Percentiles rank a stretch among this genome's conserved stretches.
phyloP scores from a whole-genome alignment of 1,140 invertebrate genomes.

The Halictus rubicundus region DNA sequence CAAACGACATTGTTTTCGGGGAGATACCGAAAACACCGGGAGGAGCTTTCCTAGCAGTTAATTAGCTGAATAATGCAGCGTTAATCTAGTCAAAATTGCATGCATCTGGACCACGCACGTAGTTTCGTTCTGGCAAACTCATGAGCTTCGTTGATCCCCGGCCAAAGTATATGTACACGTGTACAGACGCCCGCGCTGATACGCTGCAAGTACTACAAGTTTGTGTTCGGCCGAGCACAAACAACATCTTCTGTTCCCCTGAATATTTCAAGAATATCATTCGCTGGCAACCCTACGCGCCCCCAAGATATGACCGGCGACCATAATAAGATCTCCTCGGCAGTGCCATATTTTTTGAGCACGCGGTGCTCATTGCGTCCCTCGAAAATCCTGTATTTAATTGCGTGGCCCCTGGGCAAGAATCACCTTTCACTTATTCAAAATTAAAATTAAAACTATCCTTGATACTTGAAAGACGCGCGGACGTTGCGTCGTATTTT shows the following conservation, averaged over 20 bases:
- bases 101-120: constrained; percentile 68
- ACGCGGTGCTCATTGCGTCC: too few species aligned
- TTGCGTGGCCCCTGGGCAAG: too few species aligned
- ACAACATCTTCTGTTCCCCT: constrained; percentile 60
- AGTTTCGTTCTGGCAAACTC: constrained; percentile 70
- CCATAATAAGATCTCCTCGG: background rate
- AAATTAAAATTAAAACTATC: too few species aligned
- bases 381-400: too few species aligned
- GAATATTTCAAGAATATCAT: constrained; percentile 65
- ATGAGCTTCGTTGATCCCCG: constrained; percentile 49
- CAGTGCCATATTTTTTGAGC: constrained; percentile 18
- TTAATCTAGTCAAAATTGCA: constrained; percentile 79
- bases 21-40: constrained; percentile 64
- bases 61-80: constrained; percentile 78
- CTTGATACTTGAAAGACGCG: too few species aligned
- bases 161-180: constrained; percentile 31
- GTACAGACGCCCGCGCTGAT: background rate
- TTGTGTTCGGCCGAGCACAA: constrained; percentile 46
- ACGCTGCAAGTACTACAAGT: constrained; percentile 4
- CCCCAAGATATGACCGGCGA: constrained; percentile 13
- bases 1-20: constrained; percentile 66
- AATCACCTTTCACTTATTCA: too few species aligned
- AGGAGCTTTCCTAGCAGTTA: constrained; percentile 69
- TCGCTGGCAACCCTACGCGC: constrained; percentile 30
- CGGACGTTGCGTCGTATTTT: too few species aligned